Conservation (phyloP, 2,797 vertebrate species). For the Ceryle rudis region DNA sequence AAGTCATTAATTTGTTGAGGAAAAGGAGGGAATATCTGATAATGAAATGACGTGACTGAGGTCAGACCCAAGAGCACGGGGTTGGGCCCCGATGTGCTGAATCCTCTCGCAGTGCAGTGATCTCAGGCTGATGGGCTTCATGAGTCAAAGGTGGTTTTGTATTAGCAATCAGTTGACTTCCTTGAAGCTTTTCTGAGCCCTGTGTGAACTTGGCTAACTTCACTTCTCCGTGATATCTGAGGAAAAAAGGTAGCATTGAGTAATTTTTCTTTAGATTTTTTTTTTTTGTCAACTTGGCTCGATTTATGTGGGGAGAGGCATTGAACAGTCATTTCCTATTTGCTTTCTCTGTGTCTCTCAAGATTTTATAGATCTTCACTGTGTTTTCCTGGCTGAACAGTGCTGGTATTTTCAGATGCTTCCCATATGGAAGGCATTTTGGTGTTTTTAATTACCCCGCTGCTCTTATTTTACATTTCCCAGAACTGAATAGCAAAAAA, state of each 20-base stretch:
- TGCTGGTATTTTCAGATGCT: background rate
- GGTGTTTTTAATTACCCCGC: background rate
- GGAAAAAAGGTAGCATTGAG: background rate
- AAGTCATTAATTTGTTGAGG: background rate
- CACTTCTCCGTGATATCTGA: accelerated
- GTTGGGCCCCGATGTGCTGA: accelerated
- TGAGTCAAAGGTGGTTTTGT: accelerated
- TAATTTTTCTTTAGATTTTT: background rate
- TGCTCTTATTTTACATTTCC: constrained; percentile 15
- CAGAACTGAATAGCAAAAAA: background rate
- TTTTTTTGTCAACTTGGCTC: background rate
- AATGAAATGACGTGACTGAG: background rate
- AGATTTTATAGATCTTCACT: background rate
- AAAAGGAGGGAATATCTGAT: background rate
- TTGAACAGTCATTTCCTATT: constrained; percentile 7
- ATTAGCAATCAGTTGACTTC: background rate
- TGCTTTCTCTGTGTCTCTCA: background rate
- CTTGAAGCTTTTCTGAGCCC: background rate
- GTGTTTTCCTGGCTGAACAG: background rate
- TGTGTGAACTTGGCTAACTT: background rate
- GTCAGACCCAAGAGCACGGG: background rate
- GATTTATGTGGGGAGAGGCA: background rate
- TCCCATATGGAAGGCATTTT: constrained; percentile 13
- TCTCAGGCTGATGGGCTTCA: background rate
- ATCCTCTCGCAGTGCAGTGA: accelerated